Evolutionary conservation across 1,140 invertebrate species (phyloP).

Genomic region (Meloidogyne exigua): DNA sequence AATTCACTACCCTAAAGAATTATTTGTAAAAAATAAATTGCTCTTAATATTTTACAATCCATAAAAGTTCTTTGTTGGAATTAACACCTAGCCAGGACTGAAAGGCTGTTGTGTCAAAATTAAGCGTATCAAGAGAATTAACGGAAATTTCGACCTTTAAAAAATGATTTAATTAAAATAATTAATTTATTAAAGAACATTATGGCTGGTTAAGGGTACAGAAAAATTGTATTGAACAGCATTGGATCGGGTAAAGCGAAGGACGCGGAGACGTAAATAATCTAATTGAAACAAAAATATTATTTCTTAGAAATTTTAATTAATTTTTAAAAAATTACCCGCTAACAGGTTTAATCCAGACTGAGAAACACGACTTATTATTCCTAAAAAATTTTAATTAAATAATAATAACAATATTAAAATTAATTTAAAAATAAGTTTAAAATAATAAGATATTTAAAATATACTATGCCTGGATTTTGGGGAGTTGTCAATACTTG

Average conservation of each 20-base stretch:
- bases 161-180: background rate
- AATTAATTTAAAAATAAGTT: constrained; percentile 3
- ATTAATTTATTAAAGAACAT: constrained; percentile 26
- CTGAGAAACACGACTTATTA: constrained; percentile 16
- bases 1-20: constrained; percentile 47
- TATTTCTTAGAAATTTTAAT: no score
- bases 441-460: background rate
- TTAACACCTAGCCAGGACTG: background rate
- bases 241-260: constrained; percentile 57
- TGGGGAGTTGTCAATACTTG: background rate
- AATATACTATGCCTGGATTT: constrained; percentile 13
- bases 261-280: constrained; percentile 55
- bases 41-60: constrained; percentile 14
- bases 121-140: constrained; percentile 13
- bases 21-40: constrained; percentile 12
- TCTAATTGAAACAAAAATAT: no score
- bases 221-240: constrained; percentile 55
- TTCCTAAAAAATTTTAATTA: background rate
- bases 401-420: background rate
- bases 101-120: constrained; percentile 29
- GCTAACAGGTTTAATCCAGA: constrained; percentile 27
- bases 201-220: constrained; percentile 33
- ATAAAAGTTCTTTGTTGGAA: constrained; percentile 17
- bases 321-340: constrained; percentile 15
- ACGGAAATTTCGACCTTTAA: constrained; percentile 7